Conservation (phyloP, 2,113 vertebrate genomes). For the Scytalopus superciliaris region DNA sequence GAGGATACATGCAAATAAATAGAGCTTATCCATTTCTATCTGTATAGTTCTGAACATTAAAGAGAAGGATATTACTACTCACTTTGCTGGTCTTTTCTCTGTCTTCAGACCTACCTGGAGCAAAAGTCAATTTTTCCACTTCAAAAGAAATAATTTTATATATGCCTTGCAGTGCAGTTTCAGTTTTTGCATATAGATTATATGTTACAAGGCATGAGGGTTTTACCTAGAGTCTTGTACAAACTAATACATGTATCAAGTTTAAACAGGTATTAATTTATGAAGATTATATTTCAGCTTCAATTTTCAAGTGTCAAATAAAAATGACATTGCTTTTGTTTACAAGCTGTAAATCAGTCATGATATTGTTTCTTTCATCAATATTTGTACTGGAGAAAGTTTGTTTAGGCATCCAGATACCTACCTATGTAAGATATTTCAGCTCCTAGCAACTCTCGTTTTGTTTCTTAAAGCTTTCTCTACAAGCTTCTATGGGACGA, state of each 20-base stretch:
- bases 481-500: background rate
- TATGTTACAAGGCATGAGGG: background rate
- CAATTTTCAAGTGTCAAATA: background rate
- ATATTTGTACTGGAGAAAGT: background rate
- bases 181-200: background rate
- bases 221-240: background rate
- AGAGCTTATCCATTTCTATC: background rate
- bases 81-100: background rate
- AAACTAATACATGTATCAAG: background rate
- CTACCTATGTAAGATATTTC: background rate
- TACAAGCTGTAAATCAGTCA: background rate
- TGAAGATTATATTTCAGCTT: background rate
- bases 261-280: background rate
- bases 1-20: background rate
- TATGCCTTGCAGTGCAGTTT: background rate
- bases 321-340: background rate
- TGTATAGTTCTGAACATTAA: background rate
- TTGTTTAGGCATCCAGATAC: background rate
- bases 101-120: background rate
- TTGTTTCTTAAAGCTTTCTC: background rate
- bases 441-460: too few relatives aligned
- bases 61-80: background rate
- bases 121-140: background rate
- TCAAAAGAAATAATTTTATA: background rate
- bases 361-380: background rate